Evolutionary conservation across 2,888 invertebrate genomes (phyloP).

Genomic region (Herminia tarsipennalis): DNA sequence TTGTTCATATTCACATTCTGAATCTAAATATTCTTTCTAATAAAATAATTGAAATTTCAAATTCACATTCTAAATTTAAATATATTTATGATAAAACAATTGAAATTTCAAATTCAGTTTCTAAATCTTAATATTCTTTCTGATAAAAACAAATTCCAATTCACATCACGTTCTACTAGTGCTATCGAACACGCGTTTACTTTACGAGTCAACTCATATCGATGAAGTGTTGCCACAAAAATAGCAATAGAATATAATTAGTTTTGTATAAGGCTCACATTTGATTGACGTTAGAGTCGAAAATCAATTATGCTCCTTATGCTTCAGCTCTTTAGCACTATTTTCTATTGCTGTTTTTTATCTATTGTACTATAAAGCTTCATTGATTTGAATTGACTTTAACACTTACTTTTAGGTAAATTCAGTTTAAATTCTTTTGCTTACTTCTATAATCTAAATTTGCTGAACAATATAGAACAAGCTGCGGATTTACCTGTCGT

Average conservation of each 20-base stretch:
- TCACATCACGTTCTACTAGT: not conserved
- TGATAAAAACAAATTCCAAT: not conserved
- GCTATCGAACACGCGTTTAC: not conserved
- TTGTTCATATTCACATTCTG: constrained; percentile 16
- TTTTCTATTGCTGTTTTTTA: too few relatives aligned
- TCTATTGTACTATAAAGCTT: not conserved
- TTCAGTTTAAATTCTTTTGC: constrained; percentile 10
- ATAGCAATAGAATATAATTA: not conserved
- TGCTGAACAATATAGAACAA: constrained; percentile 1
- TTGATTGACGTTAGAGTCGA: too few relatives aligned
- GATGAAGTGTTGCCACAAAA: not conserved
- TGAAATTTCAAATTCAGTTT: not conserved
- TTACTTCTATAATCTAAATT: constrained; percentile 8
- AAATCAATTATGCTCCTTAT: too few relatives aligned
- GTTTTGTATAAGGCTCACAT: too few relatives aligned
- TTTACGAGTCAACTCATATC: not conserved
- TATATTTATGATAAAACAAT: not conserved
- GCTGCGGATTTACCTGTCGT: constrained; percentile 27
- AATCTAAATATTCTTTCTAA: not conserved
- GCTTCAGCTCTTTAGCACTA: too few relatives aligned
- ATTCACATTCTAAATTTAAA: not conserved
- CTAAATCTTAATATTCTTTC: not conserved
- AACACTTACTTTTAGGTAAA: not conserved
- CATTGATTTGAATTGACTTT: constrained; percentile 1
- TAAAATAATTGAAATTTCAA: not conserved